Evolutionary conservation across 2,888 invertebrate species (phyloP).

Genomic region (Anagyrus pseudococci): DNA sequence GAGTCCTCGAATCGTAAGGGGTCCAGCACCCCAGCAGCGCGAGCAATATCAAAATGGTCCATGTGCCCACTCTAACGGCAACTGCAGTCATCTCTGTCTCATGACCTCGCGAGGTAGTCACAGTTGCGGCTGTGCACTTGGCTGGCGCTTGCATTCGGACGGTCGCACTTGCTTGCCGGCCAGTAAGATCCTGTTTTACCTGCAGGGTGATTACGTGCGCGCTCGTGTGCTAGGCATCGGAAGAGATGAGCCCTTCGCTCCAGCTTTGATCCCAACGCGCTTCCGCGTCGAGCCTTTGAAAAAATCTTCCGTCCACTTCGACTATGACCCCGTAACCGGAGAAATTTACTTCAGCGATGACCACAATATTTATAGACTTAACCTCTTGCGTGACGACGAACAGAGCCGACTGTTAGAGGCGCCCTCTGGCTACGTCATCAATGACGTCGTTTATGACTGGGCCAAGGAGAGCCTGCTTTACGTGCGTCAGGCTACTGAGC

Average conservation of each 20-base stretch:
- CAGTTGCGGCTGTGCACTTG: conserved; percentile 21
- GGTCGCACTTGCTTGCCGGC: conserved; percentile 1
- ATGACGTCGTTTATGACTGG: conserved; percentile 17
- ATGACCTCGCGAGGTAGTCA: conserved; percentile 3
- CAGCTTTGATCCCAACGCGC: conserved; percentile 9
- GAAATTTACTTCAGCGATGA: conserved; percentile 23
- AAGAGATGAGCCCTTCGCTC: conserved; percentile 4
- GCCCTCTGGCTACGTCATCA: conserved; percentile 3
- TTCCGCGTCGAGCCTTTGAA: neutral
- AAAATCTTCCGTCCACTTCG: conserved; percentile 16
- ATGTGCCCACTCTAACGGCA: conserved; percentile 4
- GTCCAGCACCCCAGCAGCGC: conserved; percentile 11
- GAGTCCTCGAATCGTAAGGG: neutral
- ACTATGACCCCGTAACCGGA: conserved; percentile 18
- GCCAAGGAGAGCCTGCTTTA: conserved; percentile 2
- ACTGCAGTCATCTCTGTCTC: conserved; percentile 23
- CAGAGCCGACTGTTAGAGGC: no score
- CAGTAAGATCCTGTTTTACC: conserved; percentile 11
- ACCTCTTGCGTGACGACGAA: conserved; percentile 1
- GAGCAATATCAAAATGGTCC: neutral
- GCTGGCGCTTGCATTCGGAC: conserved; percentile 20
- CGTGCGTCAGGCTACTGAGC: conserved; percentile 11
- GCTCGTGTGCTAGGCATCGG: neutral
- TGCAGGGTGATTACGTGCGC: conserved; percentile 2
- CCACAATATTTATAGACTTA: conserved; percentile 11